Conservation (phyloP, 2,113 vertebrate species). For the Atherinomorus stipes region DNA sequence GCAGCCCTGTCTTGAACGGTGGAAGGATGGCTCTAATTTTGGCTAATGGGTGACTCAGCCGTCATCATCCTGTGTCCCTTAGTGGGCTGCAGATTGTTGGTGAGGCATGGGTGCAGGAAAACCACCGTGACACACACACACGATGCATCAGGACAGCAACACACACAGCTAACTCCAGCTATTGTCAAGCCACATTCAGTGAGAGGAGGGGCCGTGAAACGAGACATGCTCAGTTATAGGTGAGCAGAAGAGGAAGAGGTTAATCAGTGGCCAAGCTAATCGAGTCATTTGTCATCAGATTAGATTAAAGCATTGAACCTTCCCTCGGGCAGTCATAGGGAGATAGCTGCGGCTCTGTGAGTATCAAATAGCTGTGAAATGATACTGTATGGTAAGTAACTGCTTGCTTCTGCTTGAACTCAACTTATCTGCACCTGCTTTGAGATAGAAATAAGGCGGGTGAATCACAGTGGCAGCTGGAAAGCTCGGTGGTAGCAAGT, state of each 20-base stretch:
- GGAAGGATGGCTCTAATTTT: slow-evolving; percentile 81
- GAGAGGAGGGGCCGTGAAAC: not conserved
- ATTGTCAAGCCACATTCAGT: slow-evolving; percentile 44
- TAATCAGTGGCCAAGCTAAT: slow-evolving; percentile 69
- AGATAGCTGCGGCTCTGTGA: slow-evolving; percentile 34
- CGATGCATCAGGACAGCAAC: slow-evolving; percentile 68
- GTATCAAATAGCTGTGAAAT: slow-evolving; percentile 51
- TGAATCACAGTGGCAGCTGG: slow-evolving; percentile 40
- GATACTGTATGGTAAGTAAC: slow-evolving; percentile 34
- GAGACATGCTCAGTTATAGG: slow-evolving; percentile 40
- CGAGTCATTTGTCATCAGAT: slow-evolving; percentile 73
- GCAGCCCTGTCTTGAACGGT: slow-evolving; percentile 67
- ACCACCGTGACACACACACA: slow-evolving; percentile 34
- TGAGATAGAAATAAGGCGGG: slow-evolving; percentile 36
- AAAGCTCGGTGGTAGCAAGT: slow-evolving; percentile 22
- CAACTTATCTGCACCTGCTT: slow-evolving; percentile 28
- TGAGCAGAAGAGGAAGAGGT: slow-evolving; percentile 66
- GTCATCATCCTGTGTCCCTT: slow-evolving; percentile 71
- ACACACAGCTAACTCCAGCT: slow-evolving; percentile 58
- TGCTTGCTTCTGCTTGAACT: slow-evolving; percentile 43
- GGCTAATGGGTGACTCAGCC: slow-evolving; percentile 79
- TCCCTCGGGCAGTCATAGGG: slow-evolving; percentile 47
- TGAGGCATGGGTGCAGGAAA: slow-evolving; percentile 61
- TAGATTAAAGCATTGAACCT: slow-evolving; percentile 70
- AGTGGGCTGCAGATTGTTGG: slow-evolving; percentile 66